Conservation (phyloP, 2,113 vertebrate species). For the Atherinomorus stipes region DNA sequence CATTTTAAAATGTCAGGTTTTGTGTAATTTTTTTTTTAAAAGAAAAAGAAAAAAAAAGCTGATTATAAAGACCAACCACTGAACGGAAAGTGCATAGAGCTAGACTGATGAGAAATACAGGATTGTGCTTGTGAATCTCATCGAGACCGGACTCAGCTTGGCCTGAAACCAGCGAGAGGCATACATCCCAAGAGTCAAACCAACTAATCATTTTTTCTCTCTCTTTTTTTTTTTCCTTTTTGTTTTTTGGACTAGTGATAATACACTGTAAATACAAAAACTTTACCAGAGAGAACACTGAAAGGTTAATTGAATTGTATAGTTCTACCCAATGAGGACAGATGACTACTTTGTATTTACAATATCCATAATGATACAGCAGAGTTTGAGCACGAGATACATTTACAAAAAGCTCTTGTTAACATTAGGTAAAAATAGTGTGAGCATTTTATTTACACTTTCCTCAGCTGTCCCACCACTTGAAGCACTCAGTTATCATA, state of each 20-base stretch:
- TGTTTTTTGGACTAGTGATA: constrained; percentile 61
- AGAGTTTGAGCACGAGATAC: constrained; percentile 89
- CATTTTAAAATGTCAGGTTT: constrained; percentile 2
- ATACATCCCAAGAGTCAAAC: constrained; percentile 49
- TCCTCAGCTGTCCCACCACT: constrained; percentile 58
- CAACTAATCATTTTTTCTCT: constrained; percentile 30
- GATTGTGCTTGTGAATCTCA: constrained; percentile 77
- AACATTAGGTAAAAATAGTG: constrained; percentile 82
- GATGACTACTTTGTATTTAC: constrained; percentile 85
- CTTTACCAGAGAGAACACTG: constrained; percentile 68
- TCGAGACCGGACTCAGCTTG: constrained; percentile 37
- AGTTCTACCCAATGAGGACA: constrained; percentile 68
- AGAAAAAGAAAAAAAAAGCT: constrained; percentile 11
- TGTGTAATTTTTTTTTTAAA: not conserved
- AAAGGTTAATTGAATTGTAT: constrained; percentile 69
- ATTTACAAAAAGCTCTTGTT: constrained; percentile 87
- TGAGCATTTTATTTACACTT: constrained; percentile 81
- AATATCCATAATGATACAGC: constrained; percentile 86
- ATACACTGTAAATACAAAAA: constrained; percentile 61
- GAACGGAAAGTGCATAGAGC: constrained; percentile 76
- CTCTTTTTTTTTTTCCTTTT: constrained; percentile 10
- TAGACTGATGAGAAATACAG: constrained; percentile 59
- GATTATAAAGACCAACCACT: constrained; percentile 47
- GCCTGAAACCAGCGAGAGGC: constrained; percentile 39
- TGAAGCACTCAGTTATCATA: constrained; percentile 69